Base-by-base conservation (phyloP, 2,113 vertebrate species). In the Ciconia stormi region DNA sequence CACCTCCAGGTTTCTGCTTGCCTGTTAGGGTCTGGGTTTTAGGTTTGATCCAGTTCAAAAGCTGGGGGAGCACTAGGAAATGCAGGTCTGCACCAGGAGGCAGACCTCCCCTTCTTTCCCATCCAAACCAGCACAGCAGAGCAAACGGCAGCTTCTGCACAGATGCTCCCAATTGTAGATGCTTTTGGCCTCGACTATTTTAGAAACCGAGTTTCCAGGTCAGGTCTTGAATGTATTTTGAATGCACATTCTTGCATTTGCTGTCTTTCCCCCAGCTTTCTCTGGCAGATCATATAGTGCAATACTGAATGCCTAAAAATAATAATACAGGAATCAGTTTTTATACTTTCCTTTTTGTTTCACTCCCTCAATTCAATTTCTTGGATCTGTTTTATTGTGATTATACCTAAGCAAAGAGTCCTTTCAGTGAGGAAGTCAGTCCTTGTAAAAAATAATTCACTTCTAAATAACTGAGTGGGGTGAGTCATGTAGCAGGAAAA, bases 401-500 rank as follows among this genome's bases (percentile, higher is more conserved):
- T 32, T 70, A n/a, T 81, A 61, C 23, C 36, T 44, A 66, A 73
- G 69, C 40, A 81, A 36, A 93, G 53, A 87, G 15, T 62, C 27
- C 40, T 95, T 95, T 92, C 50, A 63, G 32, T 26, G 15, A 81
- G 36, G 21, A 55, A 92, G 44, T 36, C 53, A 44, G 63, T 62
- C 21, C 49, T 90, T 92, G 59, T 29, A 56, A 92, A 95, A 97
- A 84, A 90, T 42, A 30, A 30, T 21, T 74, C 30, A 30, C 42
- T 83, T 93, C 59, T 90, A 89, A 96, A 93, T 94, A 95, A 80
- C 87, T 91, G 49, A 94, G 81, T 30, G 53, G 52, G 19, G 14
- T 96, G 72, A 97, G 76, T 96, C 93, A 91, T 63, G 29, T 40
- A 53, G 53, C 52, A 94, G 49, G 38, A 90, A 59, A 94, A 94